phyloP scores from a whole-genome alignment of 2,113 vertebrate species.

The Psophia crepitans region DNA sequence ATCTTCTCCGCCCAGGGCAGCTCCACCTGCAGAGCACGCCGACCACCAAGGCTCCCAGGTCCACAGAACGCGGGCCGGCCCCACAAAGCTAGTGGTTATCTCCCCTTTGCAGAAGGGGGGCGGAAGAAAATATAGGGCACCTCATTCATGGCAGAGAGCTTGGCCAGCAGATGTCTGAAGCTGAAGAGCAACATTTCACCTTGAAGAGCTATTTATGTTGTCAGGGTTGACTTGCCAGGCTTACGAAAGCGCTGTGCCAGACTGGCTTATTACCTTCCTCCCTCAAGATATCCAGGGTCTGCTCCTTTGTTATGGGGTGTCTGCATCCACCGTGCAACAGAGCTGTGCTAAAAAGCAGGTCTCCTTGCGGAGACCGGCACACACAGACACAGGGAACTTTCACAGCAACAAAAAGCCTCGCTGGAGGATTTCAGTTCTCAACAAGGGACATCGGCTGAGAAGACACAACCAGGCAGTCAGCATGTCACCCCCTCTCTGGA shows the following conservation, averaged over 20 bases:
- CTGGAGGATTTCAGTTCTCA: not conserved
- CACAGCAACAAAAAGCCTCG: not conserved
- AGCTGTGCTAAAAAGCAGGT: not conserved
- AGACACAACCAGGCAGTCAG: not conserved
- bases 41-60: not conserved
- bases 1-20: not conserved
- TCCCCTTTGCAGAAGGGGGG: not conserved
- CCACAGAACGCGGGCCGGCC: not conserved
- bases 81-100: not conserved
- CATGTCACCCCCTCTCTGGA: not conserved
- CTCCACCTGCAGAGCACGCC: not conserved
- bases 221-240: not conserved
- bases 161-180: not conserved
- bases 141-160: not conserved
- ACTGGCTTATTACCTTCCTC: not conserved
- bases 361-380: not conserved
- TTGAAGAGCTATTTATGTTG: not conserved
- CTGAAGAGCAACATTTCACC: not conserved
- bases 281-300: not conserved
- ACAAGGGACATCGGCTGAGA: not conserved
- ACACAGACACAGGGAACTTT: not conserved
- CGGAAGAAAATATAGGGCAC: not conserved
- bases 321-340: accelerated
- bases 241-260: not conserved
- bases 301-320: not conserved